Evolutionary conservation across 2,113 vertebrate species (phyloP), one percentile per base, ranked within the genome.

Genomic region (Corydoras maculifer): DNA sequence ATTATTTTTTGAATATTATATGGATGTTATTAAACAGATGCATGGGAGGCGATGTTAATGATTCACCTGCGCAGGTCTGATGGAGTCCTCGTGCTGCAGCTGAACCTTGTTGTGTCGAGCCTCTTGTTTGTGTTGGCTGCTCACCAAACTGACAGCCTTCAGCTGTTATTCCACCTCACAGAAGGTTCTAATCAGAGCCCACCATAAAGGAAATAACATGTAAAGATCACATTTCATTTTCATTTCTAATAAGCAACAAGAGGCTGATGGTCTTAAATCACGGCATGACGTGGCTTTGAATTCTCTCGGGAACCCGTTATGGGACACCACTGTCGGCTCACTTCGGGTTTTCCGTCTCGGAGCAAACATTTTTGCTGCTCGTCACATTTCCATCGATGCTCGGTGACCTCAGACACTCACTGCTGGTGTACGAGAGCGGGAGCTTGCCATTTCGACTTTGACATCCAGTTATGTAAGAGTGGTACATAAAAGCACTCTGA

Each of bases 401-500:
- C 73, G 54, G 60, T 68, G 60, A 68, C 65, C 73, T 75, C 13
- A 14, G 14, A 30, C 59, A 11, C 11, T 68, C 30, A 12, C 72
- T 61, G 53, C 13, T 5, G 8, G 65, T 54, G 50, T 62, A 60
- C 11, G 15, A 49, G 30, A 69, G 43, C 13, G 30, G 62, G 59
- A 70, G 62, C 31, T 55, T 10, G 57, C 63, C 10, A 30, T 31
- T 61, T 74, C 14, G 62, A 63, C 64, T 73, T 49, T 67, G 54
- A 55, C 9, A 61, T n/a, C 25, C 54, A 64, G 49, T 78, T 53
- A 64, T 11, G 57, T 63, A 59, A 62, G 12, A 4, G 7, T 32
- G 10, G 53, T 5, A 62, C 50, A 61, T 61, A 32, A 66, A 32
- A 55, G 49, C 62, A 43, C 66, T 51, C 14, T 25, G 6, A 63